A percentile compares a stretch with the other conserved stretches of the same genome.
phyloP scores from a whole-genome alignment of 2,797 vertebrate genomes.

The Iguana delicatissima region DNA sequence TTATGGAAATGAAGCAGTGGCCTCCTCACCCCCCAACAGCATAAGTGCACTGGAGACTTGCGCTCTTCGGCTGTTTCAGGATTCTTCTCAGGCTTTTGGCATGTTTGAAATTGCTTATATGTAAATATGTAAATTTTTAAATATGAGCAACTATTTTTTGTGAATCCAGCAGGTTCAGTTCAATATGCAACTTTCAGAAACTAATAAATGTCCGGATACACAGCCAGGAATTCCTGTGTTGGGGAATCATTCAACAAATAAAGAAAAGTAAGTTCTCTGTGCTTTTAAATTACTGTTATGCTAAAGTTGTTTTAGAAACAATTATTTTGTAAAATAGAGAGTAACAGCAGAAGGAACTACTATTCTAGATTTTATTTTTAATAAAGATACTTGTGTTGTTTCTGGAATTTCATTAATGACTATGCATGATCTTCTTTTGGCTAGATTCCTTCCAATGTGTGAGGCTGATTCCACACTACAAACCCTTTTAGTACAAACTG shows the following conservation, averaged over 20 bases:
- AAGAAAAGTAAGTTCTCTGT: constrained; percentile 83
- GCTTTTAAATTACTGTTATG: background rate
- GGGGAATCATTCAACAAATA: constrained; percentile 70
- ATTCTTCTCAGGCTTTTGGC: background rate
- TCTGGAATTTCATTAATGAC: too few species aligned
- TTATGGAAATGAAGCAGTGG: too few species aligned
- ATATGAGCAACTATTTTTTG: background rate
- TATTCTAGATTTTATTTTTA: background rate
- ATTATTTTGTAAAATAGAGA: background rate
- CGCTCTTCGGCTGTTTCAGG: background rate
- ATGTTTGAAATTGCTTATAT: accelerated
- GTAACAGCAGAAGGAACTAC: background rate
- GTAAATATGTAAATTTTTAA: background rate
- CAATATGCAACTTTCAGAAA: constrained; percentile 79
- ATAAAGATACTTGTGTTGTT: background rate
- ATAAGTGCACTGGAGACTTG: too few species aligned
- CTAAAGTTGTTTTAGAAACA: background rate
- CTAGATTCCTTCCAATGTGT: background rate
- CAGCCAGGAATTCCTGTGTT: constrained; percentile 59
- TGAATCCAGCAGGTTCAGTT: constrained; percentile 83
- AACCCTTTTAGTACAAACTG: background rate
- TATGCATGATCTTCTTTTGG: background rate
- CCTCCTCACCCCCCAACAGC: too few species aligned
- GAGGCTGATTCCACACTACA: background rate
- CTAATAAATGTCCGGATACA: constrained; percentile 55